Base-by-base conservation (phyloP, 2,113 vertebrate genomes). In the Periophthalmodon schlosseri region DNA sequence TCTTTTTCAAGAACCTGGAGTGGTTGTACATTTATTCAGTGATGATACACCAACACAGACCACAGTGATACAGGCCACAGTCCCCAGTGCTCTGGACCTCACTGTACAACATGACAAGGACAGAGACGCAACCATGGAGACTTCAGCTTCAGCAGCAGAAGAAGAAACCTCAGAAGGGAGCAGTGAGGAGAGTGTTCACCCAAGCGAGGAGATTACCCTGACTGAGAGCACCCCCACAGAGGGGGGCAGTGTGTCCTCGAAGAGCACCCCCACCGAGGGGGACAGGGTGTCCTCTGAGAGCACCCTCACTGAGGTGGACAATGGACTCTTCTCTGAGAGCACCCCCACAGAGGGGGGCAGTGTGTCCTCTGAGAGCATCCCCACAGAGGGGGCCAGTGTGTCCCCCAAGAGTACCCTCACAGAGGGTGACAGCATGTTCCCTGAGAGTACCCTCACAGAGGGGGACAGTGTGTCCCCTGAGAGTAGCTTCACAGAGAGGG, bases 1-100 rank as follows among this genome's bases (percentile, higher is more conserved):
- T 75, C 7, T 28, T 74, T 80, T 78, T n/a, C 28, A 76, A 89
- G 77, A 77, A 78, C 54, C 49, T 33, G 68, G 67, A 73, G 21
- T 46, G 24, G 69, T 34, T 36, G 68, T 65, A 21, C 18, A 76
- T 70, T 75, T 5, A 6, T 33, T 47, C 5, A 33, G 4, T 8
- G 64, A 56, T 11, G 72, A 79, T 2, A 15, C 65, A 61, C 39
- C 75, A 50, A 76, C 63, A 65, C 60, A 34, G 60, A 18, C 15
- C 28, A 15, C 5, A 20, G 60, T 20, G 15, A 8, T 6, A 18
- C 63, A 65, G 18, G 36, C 2, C 20, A 21, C 20, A 44, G 54
- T 39, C 21, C 23, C 77, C 39, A 72, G 75, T 10, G 16, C 60
- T 73, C 68, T 74, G 16, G 82, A 80, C 12, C 80, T 78, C 23